phyloP scores from a whole-genome alignment of 2,888 invertebrate genomes.

The Sipha maydis region DNA sequence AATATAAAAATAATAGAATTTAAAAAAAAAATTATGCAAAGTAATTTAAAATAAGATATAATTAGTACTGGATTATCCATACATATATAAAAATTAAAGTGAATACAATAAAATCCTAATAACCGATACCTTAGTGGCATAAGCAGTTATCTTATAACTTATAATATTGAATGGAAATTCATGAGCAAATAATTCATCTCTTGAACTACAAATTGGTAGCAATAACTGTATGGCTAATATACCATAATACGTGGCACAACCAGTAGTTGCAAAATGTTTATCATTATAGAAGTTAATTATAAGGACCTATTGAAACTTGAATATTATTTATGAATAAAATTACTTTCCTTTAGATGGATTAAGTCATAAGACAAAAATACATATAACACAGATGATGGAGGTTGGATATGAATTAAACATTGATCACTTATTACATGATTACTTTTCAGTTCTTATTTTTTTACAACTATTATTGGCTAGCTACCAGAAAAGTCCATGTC shows the following conservation, averaged over 20 bases:
- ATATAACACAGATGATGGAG: background rate
- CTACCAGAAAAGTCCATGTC: too few species aligned
- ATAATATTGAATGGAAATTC: too few species aligned
- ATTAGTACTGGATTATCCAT: background rate
- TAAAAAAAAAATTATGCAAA: background rate
- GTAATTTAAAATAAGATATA: background rate
- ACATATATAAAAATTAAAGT: background rate
- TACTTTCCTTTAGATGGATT: background rate
- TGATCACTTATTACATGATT: too few species aligned
- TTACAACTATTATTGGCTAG: too few species aligned
- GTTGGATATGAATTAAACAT: too few species aligned
- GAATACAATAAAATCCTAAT: background rate
- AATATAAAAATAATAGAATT: background rate
- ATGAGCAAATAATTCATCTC: background rate
- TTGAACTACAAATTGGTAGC: background rate
- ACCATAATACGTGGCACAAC: too few species aligned
- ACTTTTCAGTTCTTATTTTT: too few species aligned
- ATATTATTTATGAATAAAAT: background rate
- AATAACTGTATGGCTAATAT: background rate
- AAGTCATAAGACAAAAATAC: background rate
- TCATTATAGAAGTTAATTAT: background rate
- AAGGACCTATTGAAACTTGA: background rate
- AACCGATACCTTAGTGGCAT: background rate
- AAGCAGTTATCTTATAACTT: background rate
- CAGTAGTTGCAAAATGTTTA: background rate